Percentiles rank a stretch among this genome's conserved stretches.
Evolutionary conservation across 2,888 invertebrate genomes (phyloP).

Genomic region (Falcaria lacertinaria): DNA sequence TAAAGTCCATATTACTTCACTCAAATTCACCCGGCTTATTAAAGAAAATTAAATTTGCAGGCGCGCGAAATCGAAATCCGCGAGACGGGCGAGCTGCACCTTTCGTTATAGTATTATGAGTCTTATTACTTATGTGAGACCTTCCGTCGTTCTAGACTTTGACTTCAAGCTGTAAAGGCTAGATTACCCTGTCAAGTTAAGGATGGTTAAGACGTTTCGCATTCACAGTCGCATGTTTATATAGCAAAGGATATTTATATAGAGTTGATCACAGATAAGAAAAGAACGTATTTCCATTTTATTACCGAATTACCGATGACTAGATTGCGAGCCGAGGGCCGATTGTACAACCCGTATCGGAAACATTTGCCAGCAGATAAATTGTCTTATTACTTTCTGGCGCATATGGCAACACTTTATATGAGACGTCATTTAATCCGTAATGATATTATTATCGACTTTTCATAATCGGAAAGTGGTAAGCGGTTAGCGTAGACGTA

Average conservation of each 20-base stretch:
- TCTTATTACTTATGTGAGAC: constrained; percentile 37
- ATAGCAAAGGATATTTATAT: constrained; percentile 69
- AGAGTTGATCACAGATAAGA: constrained; percentile 74
- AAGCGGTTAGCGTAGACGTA: too few relatives aligned
- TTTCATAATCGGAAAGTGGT: too few relatives aligned
- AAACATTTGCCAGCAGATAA: constrained; percentile 73
- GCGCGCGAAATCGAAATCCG: constrained; percentile 67
- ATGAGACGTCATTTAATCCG: too few relatives aligned
- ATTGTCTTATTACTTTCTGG: constrained; percentile 63
- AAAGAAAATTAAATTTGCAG: constrained; percentile 78
- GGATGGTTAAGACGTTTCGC: constrained; percentile 30
- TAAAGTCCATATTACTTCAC: constrained; percentile 22
- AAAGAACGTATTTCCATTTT: constrained; percentile 77
- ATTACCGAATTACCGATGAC: constrained; percentile 80
- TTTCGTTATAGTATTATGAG: constrained; percentile 38
- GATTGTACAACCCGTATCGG: constrained; percentile 63
- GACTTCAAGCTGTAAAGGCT: constrained; percentile 26
- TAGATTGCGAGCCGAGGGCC: constrained; percentile 53
- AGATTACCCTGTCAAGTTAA: constrained; percentile 26
- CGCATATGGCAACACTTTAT: too few relatives aligned
- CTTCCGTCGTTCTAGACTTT: constrained; percentile 7
- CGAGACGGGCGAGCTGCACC: constrained; percentile 43
- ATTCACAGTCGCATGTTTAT: constrained; percentile 54
- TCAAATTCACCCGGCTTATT: constrained; percentile 49
- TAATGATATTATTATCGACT: too few relatives aligned